Percentiles rank a stretch among this genome's conserved stretches.
Conservation (phyloP, 1,140 invertebrate genomes). For the Scylla paramamosain region DNA sequence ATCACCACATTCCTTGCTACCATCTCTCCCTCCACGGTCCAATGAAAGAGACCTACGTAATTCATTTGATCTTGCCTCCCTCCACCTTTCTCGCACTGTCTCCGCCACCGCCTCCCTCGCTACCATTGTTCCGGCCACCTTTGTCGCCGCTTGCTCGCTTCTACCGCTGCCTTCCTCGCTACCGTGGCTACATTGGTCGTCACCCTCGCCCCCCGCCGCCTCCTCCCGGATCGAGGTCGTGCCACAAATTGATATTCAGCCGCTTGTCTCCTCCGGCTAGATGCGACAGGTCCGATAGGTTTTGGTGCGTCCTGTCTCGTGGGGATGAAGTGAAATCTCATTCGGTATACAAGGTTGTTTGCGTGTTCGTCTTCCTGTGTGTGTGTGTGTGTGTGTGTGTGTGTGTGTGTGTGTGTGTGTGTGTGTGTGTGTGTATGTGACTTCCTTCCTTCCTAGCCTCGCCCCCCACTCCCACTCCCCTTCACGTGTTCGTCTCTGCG, state of each 20-base stretch:
- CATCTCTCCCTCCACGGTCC: no score
- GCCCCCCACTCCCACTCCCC: background rate
- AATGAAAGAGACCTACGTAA: no score
- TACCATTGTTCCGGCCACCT: no score
- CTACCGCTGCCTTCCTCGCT: background rate
- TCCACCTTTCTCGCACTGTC: no score
- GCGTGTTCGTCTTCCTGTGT: background rate
- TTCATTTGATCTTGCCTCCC: no score
- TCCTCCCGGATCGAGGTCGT: background rate
- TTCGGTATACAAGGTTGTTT: no score
- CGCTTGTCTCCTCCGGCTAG: background rate
- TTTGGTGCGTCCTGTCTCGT: no score
- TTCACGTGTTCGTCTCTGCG: background rate
- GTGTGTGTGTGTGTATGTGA: background rate
- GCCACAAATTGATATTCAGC: constrained; percentile 4
- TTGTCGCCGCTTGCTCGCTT: no score
- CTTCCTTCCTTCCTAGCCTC: background rate
- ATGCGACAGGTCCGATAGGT: background rate
- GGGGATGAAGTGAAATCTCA: no score
- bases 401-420: background rate
- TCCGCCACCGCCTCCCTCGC: no score
- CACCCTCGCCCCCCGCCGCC: background rate
- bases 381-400: constrained; percentile 20
- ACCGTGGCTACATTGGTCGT: no score
- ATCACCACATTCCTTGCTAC: no score